Conservation (phyloP, 2,797 vertebrate species). For the Lepus townsendii region DNA sequence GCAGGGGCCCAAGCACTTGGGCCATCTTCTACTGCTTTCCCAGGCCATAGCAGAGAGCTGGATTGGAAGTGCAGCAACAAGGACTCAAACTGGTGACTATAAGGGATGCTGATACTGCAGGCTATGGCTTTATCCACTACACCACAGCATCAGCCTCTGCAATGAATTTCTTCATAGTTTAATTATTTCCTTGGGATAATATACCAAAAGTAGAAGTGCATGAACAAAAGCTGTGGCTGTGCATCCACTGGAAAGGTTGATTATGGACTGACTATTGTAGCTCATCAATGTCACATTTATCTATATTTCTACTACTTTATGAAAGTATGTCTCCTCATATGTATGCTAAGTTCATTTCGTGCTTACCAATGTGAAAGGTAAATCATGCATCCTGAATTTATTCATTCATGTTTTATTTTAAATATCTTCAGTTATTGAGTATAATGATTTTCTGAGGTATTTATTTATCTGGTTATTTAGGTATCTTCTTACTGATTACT, state of each 20-base stretch:
- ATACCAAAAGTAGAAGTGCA: not conserved
- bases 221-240: not conserved
- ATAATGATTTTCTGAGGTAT: not conserved
- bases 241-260: not conserved
- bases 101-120: too few species aligned
- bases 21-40: too few species aligned
- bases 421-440: not conserved
- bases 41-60: too few species aligned
- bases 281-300: not conserved
- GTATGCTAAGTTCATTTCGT: not conserved
- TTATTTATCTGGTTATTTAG: not conserved
- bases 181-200: conserved; percentile 28
- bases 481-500: not conserved
- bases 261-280: not conserved
- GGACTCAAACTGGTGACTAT: too few species aligned
- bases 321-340: not conserved
- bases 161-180: not conserved
- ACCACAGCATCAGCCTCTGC: not conserved
- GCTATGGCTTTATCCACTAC: too few species aligned
- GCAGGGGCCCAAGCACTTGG: too few species aligned
- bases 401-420: not conserved
- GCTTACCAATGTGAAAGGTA: conserved; percentile 3
- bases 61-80: too few species aligned
- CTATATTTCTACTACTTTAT: not conserved
- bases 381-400: not conserved